Base-by-base conservation (phyloP, 2,113 vertebrate species). In the Numenius arquata region DNA sequence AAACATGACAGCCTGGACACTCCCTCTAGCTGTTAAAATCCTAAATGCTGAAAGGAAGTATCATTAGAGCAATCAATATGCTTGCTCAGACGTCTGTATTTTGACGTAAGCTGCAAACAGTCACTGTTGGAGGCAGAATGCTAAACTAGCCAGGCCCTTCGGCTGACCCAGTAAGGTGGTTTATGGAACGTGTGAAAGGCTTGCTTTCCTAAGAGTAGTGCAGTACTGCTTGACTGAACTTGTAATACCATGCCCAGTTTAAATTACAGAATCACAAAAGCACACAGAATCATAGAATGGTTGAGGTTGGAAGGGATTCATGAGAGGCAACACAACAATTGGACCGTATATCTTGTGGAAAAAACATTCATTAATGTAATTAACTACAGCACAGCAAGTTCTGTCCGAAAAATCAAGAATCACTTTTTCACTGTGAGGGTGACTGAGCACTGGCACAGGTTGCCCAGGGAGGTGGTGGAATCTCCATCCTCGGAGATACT, bases 1-100 rank as follows among this genome's bases (percentile, higher is more conserved):
- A 92, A 95, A 93, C 12, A 29, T 74, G 75, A 90, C 86, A 95
- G 29, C 14, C 58, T 11, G 6, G 55, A 86, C 32, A 83, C n/a
- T 9, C 58, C 48, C 58, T 76, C 43, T 48, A 56, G 71, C 36
- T 72, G 52, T 72, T 88, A 73, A 95, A 90, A 82, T 40, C 34
- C 58, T 85, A 88, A 93, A 65, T 48, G 47, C 23, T 85, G 71
- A 68, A 92, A 71, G 0, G 0, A 85, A 85, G 18, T 65, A 76
- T 32, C 67, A 82, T 59, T 67, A 83, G 30, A 91, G 56, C n/a
- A 87, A 78, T 82, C 77, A 85, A 40, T 47, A 75, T 14, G 40
- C 34, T 82, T 75, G 70, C 66, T 94, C 23, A 68, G 66, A 56
- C 16, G 72, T 72, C 70, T 52, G 52, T 53, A 87, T 85, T 88